These are phyloP conservation scores for Syngnathus typhle DNA, from an alignment of 2,113 vertebrate species.

Conservation along the genomic window DNA sequence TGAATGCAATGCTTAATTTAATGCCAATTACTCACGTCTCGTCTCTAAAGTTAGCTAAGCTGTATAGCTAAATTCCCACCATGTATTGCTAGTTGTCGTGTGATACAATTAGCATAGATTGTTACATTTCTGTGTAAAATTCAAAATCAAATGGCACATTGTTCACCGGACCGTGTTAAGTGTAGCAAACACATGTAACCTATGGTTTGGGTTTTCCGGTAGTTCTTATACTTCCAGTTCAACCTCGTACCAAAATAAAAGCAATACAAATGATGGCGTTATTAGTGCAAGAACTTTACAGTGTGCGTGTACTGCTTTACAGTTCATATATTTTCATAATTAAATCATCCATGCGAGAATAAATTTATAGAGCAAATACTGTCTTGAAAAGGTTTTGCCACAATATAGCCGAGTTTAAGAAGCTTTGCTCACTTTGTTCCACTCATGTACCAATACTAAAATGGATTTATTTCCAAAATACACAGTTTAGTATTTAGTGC, in stretches of 20 bases:
- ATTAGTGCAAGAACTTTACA: too few species aligned
- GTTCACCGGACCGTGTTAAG: neutral
- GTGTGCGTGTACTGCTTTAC: too few species aligned
- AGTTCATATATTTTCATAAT: too few species aligned
- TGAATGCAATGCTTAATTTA: neutral
- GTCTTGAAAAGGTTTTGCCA: too few species aligned
- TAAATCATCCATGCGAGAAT: too few species aligned
- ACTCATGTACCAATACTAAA: too few species aligned
- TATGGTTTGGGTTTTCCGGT: accelerated
- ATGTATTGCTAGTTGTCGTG: neutral
- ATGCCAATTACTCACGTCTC: neutral
- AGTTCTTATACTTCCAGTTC: constrained; percentile 31
- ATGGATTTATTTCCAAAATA: too few species aligned
- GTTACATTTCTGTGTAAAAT: neutral
- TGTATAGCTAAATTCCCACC: neutral
- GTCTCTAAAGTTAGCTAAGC: constrained; percentile 6
- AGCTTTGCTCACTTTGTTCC: too few species aligned
- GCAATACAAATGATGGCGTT: neutral
- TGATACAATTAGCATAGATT: too few species aligned
- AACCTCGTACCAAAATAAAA: constrained; percentile 42
- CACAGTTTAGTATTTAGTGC: too few species aligned
- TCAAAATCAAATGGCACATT: neutral
- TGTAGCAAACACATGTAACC: constrained; percentile 20
- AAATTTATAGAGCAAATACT: too few species aligned
- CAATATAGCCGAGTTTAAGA: too few species aligned